These are phyloP conservation scores for Seriola quinqueradiata DNA, from an alignment of 2,113 vertebrate species.

Conservation along the genomic window DNA sequence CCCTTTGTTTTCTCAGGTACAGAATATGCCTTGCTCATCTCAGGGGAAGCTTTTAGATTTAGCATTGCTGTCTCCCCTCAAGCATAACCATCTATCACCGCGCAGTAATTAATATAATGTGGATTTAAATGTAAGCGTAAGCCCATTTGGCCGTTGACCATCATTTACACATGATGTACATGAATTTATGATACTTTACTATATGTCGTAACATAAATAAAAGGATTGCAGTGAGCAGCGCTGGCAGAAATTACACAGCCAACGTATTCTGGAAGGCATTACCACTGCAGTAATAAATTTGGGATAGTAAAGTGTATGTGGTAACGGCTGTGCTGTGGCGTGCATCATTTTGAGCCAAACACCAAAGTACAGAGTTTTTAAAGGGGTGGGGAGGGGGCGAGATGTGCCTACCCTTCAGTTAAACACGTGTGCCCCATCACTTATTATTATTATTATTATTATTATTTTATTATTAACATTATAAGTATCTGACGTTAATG, in stretches of 20 bases:
- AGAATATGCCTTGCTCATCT: slow-evolving; percentile 57
- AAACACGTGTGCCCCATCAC: background rate
- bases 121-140: slow-evolving; percentile 54
- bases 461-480: background rate
- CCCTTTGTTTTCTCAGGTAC: slow-evolving; percentile 49
- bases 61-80: slow-evolving; percentile 38
- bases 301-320: background rate
- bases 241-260: slow-evolving; percentile 8
- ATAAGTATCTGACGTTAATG: background rate
- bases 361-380: slow-evolving; percentile 13
- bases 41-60: slow-evolving; percentile 64
- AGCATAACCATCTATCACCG: slow-evolving; percentile 51
- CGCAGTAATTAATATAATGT: slow-evolving; percentile 51
- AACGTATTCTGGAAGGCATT: slow-evolving; percentile 19
- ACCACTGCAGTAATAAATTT: slow-evolving; percentile 25
- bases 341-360: slow-evolving; percentile 46
- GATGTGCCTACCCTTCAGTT: too few species aligned
- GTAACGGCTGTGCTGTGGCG: background rate
- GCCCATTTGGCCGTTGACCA: slow-evolving; percentile 48
- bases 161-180: slow-evolving; percentile 31
- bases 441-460: slow-evolving; percentile 1
- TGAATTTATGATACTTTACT: slow-evolving; percentile 11
- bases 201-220: slow-evolving; percentile 5
- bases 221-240: background rate
- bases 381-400: background rate